Percentiles rank a stretch among this genome's conserved stretches.
phyloP scores from a whole-genome alignment of 1,140 invertebrate genomes.

The Hyposmocoma kahamanoa region DNA sequence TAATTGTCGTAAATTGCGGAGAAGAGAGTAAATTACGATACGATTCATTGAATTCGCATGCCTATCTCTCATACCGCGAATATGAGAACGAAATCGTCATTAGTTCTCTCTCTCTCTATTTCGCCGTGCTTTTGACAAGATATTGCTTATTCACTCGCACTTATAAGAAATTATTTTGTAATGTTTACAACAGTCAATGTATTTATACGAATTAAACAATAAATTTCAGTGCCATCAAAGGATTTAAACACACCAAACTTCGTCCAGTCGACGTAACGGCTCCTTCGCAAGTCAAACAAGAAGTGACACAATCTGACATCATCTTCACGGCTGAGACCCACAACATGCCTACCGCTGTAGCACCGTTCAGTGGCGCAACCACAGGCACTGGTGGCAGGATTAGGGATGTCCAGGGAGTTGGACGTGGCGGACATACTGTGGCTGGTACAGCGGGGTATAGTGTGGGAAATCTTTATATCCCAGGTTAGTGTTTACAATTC shows the following conservation, averaged over 20 bases:
- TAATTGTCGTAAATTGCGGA: too few relatives aligned
- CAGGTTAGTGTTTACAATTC: slow-evolving; percentile 77
- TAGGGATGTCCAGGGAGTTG: slow-evolving; percentile 95
- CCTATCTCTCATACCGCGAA: too few relatives aligned
- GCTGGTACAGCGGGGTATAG: slow-evolving; percentile 97
- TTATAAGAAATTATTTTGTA: too few relatives aligned
- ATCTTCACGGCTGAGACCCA: slow-evolving; percentile 99
- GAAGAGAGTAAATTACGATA: too few relatives aligned
- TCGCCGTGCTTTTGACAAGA: too few relatives aligned
- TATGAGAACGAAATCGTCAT: too few relatives aligned
- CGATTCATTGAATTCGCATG: too few relatives aligned
- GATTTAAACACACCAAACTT: slow-evolving; percentile 82
- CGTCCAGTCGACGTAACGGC: slow-evolving; percentile 75
- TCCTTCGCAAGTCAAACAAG: slow-evolving; percentile 78
- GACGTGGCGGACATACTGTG: slow-evolving; percentile 92
- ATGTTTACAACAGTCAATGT: too few relatives aligned
- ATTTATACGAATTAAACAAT: too few relatives aligned
- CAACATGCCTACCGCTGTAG: slow-evolving; percentile 97
- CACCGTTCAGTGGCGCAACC: slow-evolving; percentile 95
- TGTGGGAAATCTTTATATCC: slow-evolving; percentile 93
- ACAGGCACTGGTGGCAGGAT: slow-evolving; percentile 97
- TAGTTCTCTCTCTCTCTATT: too few relatives aligned
- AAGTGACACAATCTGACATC: slow-evolving; percentile 85
- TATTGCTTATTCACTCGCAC: too few relatives aligned
- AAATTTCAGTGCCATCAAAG: slow-evolving; percentile 90